A percentile compares a stretch with the other conserved stretches of the same genome.
These are phyloP conservation scores for Pogonomyrmex barbatus DNA, from an alignment of 1,140 invertebrate genomes.

Conservation along the genomic window DNA sequence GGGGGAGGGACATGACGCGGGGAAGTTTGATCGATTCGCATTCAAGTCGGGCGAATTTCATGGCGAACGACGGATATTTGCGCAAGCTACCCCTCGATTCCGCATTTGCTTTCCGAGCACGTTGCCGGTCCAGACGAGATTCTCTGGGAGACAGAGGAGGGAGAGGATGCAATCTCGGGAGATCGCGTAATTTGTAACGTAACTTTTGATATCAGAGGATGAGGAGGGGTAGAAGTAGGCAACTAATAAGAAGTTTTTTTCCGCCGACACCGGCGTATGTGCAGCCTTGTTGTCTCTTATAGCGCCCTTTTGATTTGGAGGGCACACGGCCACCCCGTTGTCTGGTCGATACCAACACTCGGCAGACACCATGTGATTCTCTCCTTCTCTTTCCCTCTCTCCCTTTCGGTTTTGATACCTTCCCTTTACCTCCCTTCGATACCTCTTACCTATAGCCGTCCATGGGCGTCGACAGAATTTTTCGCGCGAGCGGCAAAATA, in stretches of 20 bases:
- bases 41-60: slow-evolving; percentile 35
- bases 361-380: slow-evolving; percentile 65
- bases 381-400: background rate
- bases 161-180: slow-evolving; percentile 36
- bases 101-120: slow-evolving; percentile 47
- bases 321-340: slow-evolving; percentile 55
- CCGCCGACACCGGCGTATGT: background rate
- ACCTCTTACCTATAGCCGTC: background rate
- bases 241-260: slow-evolving; percentile 53
- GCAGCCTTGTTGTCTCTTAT: background rate
- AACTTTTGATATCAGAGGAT: slow-evolving; percentile 46
- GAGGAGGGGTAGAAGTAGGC: background rate
- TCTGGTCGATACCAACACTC: slow-evolving; percentile 64
- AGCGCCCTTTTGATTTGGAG: slow-evolving; percentile 24
- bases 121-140: slow-evolving; percentile 35
- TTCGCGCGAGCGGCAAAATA: background rate
- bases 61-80: slow-evolving; percentile 32
- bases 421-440: slow-evolving; percentile 24
- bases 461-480: slow-evolving; percentile 41
- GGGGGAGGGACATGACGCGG: background rate
- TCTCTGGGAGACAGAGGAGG: background rate
- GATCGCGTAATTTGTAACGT: slow-evolving; percentile 53
- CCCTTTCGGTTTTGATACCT: slow-evolving; percentile 19
- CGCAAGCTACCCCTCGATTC: slow-evolving; percentile 1
- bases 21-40: slow-evolving; percentile 59